Percentiles rank a stretch among this genome's conserved stretches.
These are phyloP conservation scores for Elephas maximus DNA, from an alignment of 2,113 vertebrate genomes.

Conservation along the genomic window DNA sequence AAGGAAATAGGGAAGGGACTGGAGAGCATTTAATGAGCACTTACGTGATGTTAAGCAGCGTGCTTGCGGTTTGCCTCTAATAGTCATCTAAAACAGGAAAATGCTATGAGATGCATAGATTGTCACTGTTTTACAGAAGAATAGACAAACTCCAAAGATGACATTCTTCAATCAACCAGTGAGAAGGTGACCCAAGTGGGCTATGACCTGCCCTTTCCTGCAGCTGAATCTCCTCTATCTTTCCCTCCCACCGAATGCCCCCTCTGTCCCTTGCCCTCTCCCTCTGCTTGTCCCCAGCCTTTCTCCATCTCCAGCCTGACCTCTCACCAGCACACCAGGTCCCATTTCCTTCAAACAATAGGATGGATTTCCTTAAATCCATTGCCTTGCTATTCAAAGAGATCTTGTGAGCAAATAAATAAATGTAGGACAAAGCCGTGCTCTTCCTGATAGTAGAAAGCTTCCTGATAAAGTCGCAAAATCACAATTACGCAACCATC, in stretches of 20 bases:
- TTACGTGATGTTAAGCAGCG: neutral
- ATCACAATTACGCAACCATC: accelerated
- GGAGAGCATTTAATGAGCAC: slow-evolving; percentile 2
- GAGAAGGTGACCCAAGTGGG: too few relatives aligned
- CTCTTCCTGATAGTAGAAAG: neutral
- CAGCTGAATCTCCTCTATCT: accelerated
- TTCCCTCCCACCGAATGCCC: accelerated
- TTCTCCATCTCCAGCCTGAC: neutral
- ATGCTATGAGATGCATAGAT: neutral
- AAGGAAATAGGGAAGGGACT: neutral
- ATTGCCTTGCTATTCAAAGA: neutral
- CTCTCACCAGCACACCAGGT: too few relatives aligned
- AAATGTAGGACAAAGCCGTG: neutral
- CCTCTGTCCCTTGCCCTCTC: too few relatives aligned
- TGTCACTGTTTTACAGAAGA: neutral
- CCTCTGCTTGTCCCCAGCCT: neutral
- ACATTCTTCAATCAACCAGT: neutral
- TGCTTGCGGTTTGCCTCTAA: neutral
- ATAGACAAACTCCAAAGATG: neutral
- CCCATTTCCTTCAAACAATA: neutral
- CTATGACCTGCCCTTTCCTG: accelerated
- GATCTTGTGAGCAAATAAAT: neutral
- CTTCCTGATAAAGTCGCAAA: accelerated
- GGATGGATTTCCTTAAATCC: neutral
- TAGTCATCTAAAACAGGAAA: neutral